phyloP scores from a whole-genome alignment of 2,888 invertebrate genomes.

The Cosmorhoe ocellata region DNA sequence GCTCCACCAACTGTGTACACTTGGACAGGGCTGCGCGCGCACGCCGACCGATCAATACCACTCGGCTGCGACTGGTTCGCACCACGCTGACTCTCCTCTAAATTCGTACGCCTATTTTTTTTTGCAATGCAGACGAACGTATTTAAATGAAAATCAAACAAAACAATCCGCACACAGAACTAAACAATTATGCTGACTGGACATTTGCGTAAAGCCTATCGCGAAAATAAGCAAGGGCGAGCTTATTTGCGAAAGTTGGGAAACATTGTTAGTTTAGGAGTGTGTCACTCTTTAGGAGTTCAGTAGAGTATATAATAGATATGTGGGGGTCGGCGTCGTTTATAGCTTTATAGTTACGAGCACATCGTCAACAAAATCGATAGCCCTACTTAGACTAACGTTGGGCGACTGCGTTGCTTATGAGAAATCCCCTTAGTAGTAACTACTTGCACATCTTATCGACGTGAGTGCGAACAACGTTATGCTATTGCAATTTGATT shows the following conservation, averaged over 20 bases:
- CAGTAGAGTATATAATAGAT: conserved; percentile 36
- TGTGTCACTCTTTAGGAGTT: conserved; percentile 22
- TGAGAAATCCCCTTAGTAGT: conserved; percentile 39
- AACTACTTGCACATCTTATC: conserved; percentile 40
- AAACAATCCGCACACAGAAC: conserved; percentile 41
- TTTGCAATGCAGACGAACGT: conserved; percentile 55
- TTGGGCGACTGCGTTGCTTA: conserved; percentile 38
- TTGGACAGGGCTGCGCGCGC: conserved; percentile 77
- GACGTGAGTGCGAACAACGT: neutral
- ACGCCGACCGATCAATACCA: conserved; percentile 77
- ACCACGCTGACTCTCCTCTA: conserved; percentile 66
- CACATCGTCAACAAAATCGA: conserved; percentile 45
- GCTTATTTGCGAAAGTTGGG: conserved; percentile 38
- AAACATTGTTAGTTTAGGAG: conserved; percentile 40
- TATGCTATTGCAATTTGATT: too few species aligned
- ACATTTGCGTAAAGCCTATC: conserved; percentile 7
- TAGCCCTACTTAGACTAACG: conserved; percentile 48
- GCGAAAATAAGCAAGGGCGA: neutral
- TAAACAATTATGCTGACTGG: conserved; percentile 43
- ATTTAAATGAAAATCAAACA: conserved; percentile 52
- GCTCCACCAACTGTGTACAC: conserved; percentile 72
- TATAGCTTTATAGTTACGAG: conserved; percentile 41
- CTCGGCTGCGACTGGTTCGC: conserved; percentile 69
- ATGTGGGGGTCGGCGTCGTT: conserved; percentile 33
- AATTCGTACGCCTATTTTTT: conserved; percentile 72